Conservation (phyloP, 2,113 vertebrate species). For the Amia ocellicauda region DNA sequence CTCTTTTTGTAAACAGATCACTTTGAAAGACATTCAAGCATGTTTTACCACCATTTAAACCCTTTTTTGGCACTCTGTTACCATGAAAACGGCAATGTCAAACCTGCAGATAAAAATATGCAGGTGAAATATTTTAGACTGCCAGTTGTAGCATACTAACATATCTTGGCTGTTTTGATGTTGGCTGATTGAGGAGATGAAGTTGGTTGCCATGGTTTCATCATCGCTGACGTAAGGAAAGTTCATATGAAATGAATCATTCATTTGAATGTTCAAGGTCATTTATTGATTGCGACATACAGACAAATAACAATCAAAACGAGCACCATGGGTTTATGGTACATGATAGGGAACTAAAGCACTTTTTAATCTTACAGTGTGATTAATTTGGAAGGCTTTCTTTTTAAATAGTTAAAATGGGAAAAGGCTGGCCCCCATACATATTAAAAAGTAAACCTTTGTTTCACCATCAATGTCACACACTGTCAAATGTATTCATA, state of each 20-base stretch:
- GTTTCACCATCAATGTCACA: no score
- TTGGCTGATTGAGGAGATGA: background rate
- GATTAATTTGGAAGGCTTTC: no score
- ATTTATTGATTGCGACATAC: background rate
- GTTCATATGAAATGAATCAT: constrained; percentile 11
- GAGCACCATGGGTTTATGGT: no score
- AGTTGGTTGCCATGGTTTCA: constrained; percentile 10
- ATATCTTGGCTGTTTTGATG: background rate
- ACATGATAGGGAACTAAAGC: no score
- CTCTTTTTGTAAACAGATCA: no score
- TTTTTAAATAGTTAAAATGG: no score
- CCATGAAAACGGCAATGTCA: background rate
- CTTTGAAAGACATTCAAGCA: no score
- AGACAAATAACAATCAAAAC: background rate
- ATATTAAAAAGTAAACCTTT: no score
- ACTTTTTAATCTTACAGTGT: no score
- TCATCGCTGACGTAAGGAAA: background rate
- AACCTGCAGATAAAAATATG: background rate
- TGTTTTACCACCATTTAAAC: background rate
- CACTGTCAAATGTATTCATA: no score
- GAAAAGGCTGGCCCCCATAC: no score
- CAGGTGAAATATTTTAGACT: background rate
- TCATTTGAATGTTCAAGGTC: constrained; percentile 1
- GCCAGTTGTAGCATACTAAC: background rate
- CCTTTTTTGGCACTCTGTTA: background rate